Conservation (phyloP, 1,140 invertebrate species). For the Chrysopa pallens region DNA sequence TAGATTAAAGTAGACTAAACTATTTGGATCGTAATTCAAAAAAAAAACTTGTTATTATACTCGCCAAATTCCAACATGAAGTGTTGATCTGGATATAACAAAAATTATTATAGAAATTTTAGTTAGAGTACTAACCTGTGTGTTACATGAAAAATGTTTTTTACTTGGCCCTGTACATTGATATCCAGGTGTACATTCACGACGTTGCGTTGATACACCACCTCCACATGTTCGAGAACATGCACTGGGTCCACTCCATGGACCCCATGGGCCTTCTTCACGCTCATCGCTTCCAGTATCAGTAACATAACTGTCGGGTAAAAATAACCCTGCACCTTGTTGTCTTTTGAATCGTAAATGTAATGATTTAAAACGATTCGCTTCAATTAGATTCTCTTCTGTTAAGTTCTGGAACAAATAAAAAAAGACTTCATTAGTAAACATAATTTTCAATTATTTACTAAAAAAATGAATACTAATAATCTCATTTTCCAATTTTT, state of each 20-base stretch:
- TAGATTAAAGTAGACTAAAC: too few relatives aligned
- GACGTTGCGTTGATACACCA: constrained; percentile 60
- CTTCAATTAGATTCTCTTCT: too few relatives aligned
- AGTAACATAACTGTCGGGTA: constrained; percentile 42
- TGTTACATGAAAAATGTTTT: constrained; percentile 79
- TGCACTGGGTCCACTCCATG: constrained; percentile 54
- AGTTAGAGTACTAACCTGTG: constrained; percentile 39
- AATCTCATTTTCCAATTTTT: too few relatives aligned
- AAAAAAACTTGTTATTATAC: too few relatives aligned
- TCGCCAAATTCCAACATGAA: too few relatives aligned
- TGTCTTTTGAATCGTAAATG: constrained; percentile 48
- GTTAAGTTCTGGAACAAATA: too few relatives aligned
- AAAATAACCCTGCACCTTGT: constrained; percentile 45
- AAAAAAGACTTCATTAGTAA: too few relatives aligned
- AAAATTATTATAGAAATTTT: neutral
- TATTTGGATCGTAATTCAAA: too few relatives aligned
- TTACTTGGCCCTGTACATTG: constrained; percentile 54
- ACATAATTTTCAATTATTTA: too few relatives aligned
- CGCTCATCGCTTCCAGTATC: constrained; percentile 37
- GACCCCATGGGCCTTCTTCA: constrained; percentile 44
- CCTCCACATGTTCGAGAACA: constrained; percentile 81
- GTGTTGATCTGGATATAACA: too few relatives aligned
- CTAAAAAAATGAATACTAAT: too few relatives aligned
- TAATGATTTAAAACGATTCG: constrained; percentile 10
- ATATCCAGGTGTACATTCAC: constrained; percentile 48